A percentile compares a stretch with the other conserved stretches of the same genome.
Evolutionary conservation across 23 tunicate species (phyloP).

Genomic region (Ciona savignyi): DNA sequence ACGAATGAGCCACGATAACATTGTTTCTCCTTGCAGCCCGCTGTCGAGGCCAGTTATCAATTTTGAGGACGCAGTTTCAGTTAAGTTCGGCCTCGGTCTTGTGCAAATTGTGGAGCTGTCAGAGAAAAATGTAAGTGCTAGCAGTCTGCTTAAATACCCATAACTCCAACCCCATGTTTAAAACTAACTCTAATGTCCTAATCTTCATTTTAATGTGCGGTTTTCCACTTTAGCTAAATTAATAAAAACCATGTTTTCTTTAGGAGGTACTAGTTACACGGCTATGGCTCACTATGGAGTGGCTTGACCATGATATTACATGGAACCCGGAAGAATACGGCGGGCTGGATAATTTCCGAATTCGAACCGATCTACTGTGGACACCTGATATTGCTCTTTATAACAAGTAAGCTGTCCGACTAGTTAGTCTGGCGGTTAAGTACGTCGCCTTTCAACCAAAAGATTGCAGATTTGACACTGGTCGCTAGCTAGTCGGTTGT

Average conservation of each 20-base stretch:
- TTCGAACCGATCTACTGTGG: conserved; percentile 17
- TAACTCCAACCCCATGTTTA: too few relatives aligned
- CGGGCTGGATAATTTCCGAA: conserved; percentile 8
- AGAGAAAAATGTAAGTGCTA: conserved; percentile 17
- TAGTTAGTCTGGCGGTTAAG: too few relatives aligned
- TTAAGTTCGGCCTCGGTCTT: conserved; percentile 8
- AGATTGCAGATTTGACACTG: too few relatives aligned
- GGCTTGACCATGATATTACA: conserved; percentile 21
- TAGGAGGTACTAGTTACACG: conserved; percentile 25
- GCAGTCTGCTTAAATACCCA: too few relatives aligned
- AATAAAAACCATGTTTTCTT: neutral
- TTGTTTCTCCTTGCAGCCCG: neutral
- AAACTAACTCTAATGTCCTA: neutral
- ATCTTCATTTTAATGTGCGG: neutral
- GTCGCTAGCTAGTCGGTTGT: too few relatives aligned
- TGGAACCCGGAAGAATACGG: conserved; percentile 23
- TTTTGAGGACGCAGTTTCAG: neutral
- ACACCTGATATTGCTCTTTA: conserved; percentile 24
- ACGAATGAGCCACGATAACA: neutral
- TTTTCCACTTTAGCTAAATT: neutral
- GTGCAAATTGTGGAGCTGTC: conserved; percentile 22
- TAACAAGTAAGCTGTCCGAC: conserved; percentile 24
- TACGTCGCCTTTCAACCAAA: too few relatives aligned
- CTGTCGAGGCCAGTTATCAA: conserved; percentile 23
- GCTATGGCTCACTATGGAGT: conserved; percentile 23